Evolutionary conservation across 37 sponge, comb jelly and placozoan genomes (phyloP).

Genomic region (Aplysina aerophoba): DNA sequence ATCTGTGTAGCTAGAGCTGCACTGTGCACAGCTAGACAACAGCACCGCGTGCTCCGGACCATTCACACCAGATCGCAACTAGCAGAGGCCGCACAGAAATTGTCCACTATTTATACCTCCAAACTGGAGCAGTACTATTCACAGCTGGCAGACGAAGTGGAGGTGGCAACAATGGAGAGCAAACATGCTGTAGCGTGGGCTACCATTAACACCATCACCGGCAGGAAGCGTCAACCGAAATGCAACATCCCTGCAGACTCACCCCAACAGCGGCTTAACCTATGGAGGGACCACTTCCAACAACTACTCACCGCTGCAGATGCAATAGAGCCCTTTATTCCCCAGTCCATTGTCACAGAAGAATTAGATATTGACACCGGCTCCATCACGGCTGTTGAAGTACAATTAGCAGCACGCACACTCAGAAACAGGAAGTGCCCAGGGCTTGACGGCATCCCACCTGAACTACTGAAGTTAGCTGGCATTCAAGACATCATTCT

Average conservation of each 20-base stretch:
- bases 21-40: not conserved
- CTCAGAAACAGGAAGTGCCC: no score
- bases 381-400: not conserved
- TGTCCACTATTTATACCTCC: not conserved
- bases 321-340: not conserved
- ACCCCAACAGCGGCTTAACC: not conserved
- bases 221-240: not conserved
- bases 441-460: not conserved
- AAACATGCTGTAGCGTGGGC: not conserved
- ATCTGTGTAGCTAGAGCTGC: not conserved
- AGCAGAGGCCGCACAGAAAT: not conserved
- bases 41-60: not conserved
- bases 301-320: constrained; percentile 4
- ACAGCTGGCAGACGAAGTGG: not conserved
- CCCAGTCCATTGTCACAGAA: no score
- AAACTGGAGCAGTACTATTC: not conserved
- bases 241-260: not conserved
- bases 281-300: not conserved
- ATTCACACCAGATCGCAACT: not conserved
- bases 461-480: no score
- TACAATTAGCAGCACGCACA: not conserved
- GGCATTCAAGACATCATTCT: no score
- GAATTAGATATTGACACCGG: no score
- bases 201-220: not conserved
- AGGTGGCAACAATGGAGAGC: not conserved